phyloP scores from a whole-genome alignment of 2,888 invertebrate species.

The Platynereis dumerilii region DNA sequence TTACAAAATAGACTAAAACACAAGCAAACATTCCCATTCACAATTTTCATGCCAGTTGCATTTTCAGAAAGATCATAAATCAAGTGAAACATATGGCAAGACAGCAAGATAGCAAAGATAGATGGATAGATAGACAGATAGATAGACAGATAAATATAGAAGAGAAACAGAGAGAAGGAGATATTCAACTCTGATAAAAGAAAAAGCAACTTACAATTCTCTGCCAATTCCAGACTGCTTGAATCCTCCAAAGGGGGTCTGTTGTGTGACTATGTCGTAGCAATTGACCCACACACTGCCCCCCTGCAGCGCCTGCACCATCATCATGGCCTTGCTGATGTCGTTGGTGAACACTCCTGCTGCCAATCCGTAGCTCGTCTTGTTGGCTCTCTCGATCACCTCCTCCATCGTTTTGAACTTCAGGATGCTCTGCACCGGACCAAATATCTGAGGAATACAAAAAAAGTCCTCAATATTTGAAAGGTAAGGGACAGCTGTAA shows the following conservation, averaged over 20 bases:
- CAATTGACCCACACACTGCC: slow-evolving; percentile 75
- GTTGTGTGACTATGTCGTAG: slow-evolving; percentile 83
- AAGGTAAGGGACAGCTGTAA: background rate
- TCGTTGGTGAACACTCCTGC: slow-evolving; percentile 92
- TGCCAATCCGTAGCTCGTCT: slow-evolving; percentile 88
- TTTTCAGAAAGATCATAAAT: too few species aligned
- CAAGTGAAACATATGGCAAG: too few species aligned
- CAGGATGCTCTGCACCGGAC: slow-evolving; percentile 65
- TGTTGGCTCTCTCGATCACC: slow-evolving; percentile 85
- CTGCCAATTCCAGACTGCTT: slow-evolving; percentile 96
- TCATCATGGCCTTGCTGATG: slow-evolving; percentile 75
- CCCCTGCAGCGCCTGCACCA: slow-evolving; percentile 14
- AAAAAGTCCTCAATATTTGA: too few species aligned
- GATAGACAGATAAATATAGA: too few species aligned
- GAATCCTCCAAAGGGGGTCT: slow-evolving; percentile 94
- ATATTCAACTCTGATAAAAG: too few species aligned
- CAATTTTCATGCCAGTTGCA: too few species aligned
- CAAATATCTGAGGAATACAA: slow-evolving; percentile 54
- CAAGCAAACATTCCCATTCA: too few species aligned
- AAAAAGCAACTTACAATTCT: slow-evolving; percentile 75
- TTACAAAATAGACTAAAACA: too few species aligned
- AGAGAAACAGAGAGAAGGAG: too few species aligned
- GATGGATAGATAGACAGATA: too few species aligned
- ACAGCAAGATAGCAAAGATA: too few species aligned
- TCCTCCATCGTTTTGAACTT: slow-evolving; percentile 63